Base-by-base conservation (phyloP, 2,797 vertebrate genomes). In the Epinephelus coioides region DNA sequence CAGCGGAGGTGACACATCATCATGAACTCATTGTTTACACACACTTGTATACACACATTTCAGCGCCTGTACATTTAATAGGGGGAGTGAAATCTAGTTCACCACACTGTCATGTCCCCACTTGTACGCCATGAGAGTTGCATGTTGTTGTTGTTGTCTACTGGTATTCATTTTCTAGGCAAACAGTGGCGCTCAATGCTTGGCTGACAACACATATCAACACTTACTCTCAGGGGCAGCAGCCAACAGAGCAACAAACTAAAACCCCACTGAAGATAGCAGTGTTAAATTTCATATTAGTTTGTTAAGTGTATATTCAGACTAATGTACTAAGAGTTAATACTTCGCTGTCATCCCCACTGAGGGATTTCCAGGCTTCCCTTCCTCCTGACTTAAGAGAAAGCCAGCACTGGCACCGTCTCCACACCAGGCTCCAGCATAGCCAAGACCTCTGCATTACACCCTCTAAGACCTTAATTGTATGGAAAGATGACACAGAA, bases 401-500 rank as follows among this genome's bases (percentile, higher is more conserved):
- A 88, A 85, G 40, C 69, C 18, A 74, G 68, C 78, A 47, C 73
- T 84, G 89, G 79, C 81, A 73, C 9, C 0, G 5, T 61, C 70
- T 81, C 53, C 53, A 34, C 77, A 61, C 63, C 69, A 56, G 66
- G 62, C 66, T 53, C 69, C 25, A 21, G 61, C 62, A 11, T 61
- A 47, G 86, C 79, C 90, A 89, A 90, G 79, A 81, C 81, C 82
- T 88, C 81, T 74, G 78, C 82, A 62, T 72, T 83, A 84, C 76
- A 69, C 81, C 86, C 84, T 73, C 84, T 89, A 76, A 91, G 81
- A 79, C 86, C 74, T 76, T 92, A 90, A 92, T 91, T 88, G 89
- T 84, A 85, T 69, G 93, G 94, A 95, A 94, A 94, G 87, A 94
- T 89, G 92, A 94, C 91, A 93, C 85, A 91, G 44, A 83, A 75